Evolutionary conservation across 2,113 vertebrate species (phyloP).

Genomic region (Ranitomeya imitator): DNA sequence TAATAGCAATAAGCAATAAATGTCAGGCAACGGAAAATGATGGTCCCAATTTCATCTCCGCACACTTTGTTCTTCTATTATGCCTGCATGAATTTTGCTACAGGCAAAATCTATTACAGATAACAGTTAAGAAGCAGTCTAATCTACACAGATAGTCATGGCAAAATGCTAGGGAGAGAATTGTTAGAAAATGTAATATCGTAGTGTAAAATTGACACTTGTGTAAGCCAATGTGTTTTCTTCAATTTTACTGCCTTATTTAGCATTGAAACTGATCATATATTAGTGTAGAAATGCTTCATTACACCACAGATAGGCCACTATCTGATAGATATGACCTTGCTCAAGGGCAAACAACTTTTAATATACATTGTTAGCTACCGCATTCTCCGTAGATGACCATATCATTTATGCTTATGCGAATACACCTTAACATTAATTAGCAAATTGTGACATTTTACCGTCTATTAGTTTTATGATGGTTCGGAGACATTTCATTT

Average conservation of each 20-base stretch:
- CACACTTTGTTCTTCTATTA: slow-evolving; percentile 86
- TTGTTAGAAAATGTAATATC: slow-evolving; percentile 77
- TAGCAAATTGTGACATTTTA: slow-evolving; percentile 10
- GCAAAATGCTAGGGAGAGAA: slow-evolving; percentile 73
- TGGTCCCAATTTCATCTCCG: slow-evolving; percentile 84
- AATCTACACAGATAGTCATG: slow-evolving; percentile 79
- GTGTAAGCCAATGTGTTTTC: slow-evolving; percentile 67
- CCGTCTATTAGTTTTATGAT: background rate
- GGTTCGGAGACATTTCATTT: background rate
- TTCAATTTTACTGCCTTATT: slow-evolving; percentile 62
- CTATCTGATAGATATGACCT: slow-evolving; percentile 62
- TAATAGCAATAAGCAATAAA: slow-evolving; percentile 86
- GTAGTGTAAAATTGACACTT: slow-evolving; percentile 72
- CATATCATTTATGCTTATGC: background rate
- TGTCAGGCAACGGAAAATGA: slow-evolving; percentile 87
- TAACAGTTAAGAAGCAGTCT: slow-evolving; percentile 84
- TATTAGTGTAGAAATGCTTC: slow-evolving; percentile 68
- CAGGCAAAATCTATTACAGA: slow-evolving; percentile 87
- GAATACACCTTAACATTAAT: slow-evolving; percentile 13
- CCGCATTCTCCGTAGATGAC: background rate
- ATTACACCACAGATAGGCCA: slow-evolving; percentile 54
- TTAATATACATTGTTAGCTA: slow-evolving; percentile 27
- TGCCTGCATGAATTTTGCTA: slow-evolving; percentile 83
- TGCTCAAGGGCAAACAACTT: slow-evolving; percentile 63
- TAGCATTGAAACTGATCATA: slow-evolving; percentile 66